Evolutionary conservation across 2,888 invertebrate species (phyloP), one percentile per base, ranked within the genome.

Genomic region (Syrphus vitripennis): DNA sequence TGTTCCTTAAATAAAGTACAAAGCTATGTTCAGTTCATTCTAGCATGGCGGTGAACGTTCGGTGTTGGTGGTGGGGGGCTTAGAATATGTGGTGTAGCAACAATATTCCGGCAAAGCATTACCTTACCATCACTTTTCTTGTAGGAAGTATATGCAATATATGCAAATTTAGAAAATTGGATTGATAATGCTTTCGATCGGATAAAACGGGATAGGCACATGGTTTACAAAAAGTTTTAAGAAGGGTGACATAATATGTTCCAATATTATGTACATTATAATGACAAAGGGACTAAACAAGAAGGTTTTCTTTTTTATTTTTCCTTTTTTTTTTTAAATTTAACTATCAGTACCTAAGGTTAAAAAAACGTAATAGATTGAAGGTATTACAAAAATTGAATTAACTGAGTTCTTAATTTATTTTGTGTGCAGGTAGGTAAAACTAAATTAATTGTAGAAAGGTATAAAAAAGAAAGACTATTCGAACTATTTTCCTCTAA

Each of bases 81-180:
- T 34, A n/a, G 34, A 10, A 9, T 0, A n/a, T 37, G 61, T 37
- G 57, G 2, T 42, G 29, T 42, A 45, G 16, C 19, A 31, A 45
- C 45, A 31, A 67, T 67, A 31, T 31, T 24, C 34, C 12, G 34
- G 42, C 26, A 12, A 65, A 21, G 24, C 34, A 50, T 50, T 34
- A 21, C 59, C n/a, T 21, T 21, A 37, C 14, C 37, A 7, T 19
- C 31, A 31, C 2, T 12, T 12, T 16, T 45, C 24, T 40, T 0
- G 21, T 63, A 9, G 31, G 5, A 45, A 1, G 14, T 67, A n/a
- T n/a, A n/a, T n/a, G n/a, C n/a, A n/a, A n/a, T n/a, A n/a, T n/a
- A 67, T 67, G 67, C 34, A 67, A 67, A 67, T 31, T 50, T 67
- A n/a, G 48, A 50, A 67, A 67, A 67, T 67, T 67, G 50, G n/a